phyloP scores from a whole-genome alignment of 2,888 invertebrate genomes.

The Agrochola lychnidis region DNA sequence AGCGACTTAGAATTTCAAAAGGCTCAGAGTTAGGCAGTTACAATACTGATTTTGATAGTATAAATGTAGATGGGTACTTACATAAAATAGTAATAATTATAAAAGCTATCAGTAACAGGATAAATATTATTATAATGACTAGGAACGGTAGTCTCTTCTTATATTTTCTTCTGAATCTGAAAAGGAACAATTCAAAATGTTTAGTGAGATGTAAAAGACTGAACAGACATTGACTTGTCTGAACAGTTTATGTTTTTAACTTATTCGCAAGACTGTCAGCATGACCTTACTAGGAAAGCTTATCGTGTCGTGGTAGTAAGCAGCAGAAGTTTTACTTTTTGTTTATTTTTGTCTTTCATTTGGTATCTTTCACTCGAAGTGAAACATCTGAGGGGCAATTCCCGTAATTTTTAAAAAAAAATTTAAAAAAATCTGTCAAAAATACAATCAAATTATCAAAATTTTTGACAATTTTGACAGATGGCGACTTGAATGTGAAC shows the following conservation, averaged over 20 bases:
- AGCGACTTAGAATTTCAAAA: not conserved
- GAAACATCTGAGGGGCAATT: too few species aligned
- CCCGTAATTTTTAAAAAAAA: too few species aligned
- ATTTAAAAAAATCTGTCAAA: too few species aligned
- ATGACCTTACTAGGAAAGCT: too few species aligned
- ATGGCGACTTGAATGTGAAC: too few species aligned
- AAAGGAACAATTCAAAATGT: slow-evolving; percentile 65
- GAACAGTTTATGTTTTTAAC: not conserved
- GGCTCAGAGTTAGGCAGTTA: not conserved
- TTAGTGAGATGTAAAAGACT: not conserved
- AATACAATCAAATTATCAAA: too few species aligned
- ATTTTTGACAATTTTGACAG: too few species aligned
- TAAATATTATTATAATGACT: slow-evolving; percentile 86
- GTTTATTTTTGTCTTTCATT: too few species aligned
- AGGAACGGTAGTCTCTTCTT: slow-evolving; percentile 89
- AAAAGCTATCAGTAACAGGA: slow-evolving; percentile 88
- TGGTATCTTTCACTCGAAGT: too few species aligned
- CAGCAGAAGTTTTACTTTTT: too few species aligned
- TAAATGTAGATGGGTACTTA: slow-evolving; percentile 82
- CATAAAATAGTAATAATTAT: slow-evolving; percentile 89
- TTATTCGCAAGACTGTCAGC: too few species aligned
- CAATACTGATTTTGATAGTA: not conserved
- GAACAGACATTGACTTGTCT: not conserved
- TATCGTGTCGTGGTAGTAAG: too few species aligned
- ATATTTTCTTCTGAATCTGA: slow-evolving; percentile 92